Evolutionary conservation across 1,140 invertebrate species (phyloP), one percentile per base, ranked within the genome.

Genomic region (Cydia strobilella): DNA sequence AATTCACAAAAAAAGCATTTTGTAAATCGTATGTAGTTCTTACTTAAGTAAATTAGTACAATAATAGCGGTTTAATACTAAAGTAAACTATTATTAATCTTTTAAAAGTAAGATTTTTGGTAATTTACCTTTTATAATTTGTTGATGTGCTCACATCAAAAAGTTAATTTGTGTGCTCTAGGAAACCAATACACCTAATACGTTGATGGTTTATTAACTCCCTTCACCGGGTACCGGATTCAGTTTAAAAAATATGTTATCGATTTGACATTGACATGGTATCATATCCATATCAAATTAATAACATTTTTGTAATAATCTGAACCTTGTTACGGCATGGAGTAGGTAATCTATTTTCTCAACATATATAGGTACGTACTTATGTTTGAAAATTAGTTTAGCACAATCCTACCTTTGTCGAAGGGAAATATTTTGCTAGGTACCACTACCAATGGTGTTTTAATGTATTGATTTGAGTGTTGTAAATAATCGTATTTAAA

Each of bases 21-120:
- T 74, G 63, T 79, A 63, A 66, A 59, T 66, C 72, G 45, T 71
- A 71, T 23, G 54, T 59, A 59, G 20, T 59, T 59, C n/a, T 51
- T 73, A 75, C 35, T n/a, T 72, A 79, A 82, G 75, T 76, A 83
- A 82, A 76, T 79, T 85, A 88, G 84, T 85, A 86, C 84, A 88
- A 88, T 88, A 88, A 88, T 84, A 85, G 80, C 62, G 76, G 73
- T 76, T 74, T 51, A 78, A 72, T 45, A 72, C 18, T 45, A 73
- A 54, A 23, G 23, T 25, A 73, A 25, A 18, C 7, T 73, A 23
- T 10, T 23, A 20, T 10, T 23, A 20, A 59, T 23, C 18, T 59
- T 59, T 59, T 10, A 7, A 59, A 23, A 59, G 6, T 59, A 59
- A 62, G 7, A 13, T 5, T 45, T n/a, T 45, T 13, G 39, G 5